Base-by-base conservation (phyloP, 2,113 vertebrate species). In the Terrapene triunguis region DNA sequence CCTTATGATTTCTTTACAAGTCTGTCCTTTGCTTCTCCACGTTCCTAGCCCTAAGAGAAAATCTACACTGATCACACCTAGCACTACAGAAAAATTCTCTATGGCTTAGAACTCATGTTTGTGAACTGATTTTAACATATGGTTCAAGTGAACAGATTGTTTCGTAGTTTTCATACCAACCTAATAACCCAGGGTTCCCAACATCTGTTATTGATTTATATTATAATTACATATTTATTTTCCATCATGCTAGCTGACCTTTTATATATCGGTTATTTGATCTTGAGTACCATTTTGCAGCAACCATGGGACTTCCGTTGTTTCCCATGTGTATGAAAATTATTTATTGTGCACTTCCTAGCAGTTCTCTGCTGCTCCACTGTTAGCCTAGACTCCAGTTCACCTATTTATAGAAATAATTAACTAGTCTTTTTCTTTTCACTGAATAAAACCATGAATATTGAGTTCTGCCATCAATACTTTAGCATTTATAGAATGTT, bases 121-220 rank as follows among this genome's bases (percentile, higher is more conserved):
- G 62, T 94, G 89, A 84, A 93, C 82, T 74, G 83, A 92, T 87
- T 90, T 94, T 72, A 94, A 93, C 82, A 95, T 32, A 87, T 51
- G 89, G 91, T 78, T 97, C 91, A 90, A 97, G 94, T 94, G 97
- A 97, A 97, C 86, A 90, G 84, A 94, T 54, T 94, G 91, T 84
- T 97, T 98, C 79, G 42, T 69, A 95, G 93, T 96, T 97, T 96
- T 93, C 97, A 96, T 92, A 96, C 80, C 96, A 97, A 88, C 57
- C 22, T 6, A 92, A 85, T 85, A 98, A 97, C 89, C 88, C 95
- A 29, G 59, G 25, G 76, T 95, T 97, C 81, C 93, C 89, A 93
- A 97, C 97, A 98, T 98, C 96, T 98, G 98, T 57, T 98, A 98
- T 96, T 92, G 92, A 93, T 98, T 98, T 95, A 85, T 62, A 93